phyloP scores from a whole-genome alignment of 2,888 invertebrate genomes.

The Nemapogon koenigi region DNA sequence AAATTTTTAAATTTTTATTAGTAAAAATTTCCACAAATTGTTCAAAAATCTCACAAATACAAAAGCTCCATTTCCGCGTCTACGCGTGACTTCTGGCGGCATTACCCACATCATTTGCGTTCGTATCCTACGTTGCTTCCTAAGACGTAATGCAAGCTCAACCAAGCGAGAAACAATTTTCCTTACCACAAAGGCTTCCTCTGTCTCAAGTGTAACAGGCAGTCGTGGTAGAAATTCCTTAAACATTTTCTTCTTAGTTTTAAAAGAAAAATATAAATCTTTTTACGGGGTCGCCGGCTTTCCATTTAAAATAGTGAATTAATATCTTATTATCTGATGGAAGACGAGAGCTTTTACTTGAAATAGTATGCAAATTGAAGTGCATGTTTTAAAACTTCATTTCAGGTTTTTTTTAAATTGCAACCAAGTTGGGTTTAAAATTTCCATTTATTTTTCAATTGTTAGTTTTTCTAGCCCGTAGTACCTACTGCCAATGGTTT shows the following conservation, averaged over 20 bases:
- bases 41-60: constrained; percentile 6
- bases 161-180: constrained; percentile 15
- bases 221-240: constrained; percentile 11
- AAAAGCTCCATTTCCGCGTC: constrained; percentile 3
- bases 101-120: constrained; percentile 11
- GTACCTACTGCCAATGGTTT: no score
- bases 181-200: constrained; percentile 14
- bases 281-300: constrained; percentile 1
- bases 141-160: constrained; percentile 14
- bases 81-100: constrained; percentile 1
- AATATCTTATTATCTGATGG: constrained; percentile 8
- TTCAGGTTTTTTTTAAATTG: no score
- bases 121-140: constrained; percentile 6
- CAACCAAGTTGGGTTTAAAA: no score
- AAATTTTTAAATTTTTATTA: no score
- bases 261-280: constrained; percentile 10
- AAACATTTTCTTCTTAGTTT: constrained; percentile 4
- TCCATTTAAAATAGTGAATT: constrained; percentile 9
- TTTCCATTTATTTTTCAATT: no score
- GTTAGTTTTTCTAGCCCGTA: no score
- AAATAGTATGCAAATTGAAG: no score
- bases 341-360: constrained; percentile 1
- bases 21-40: no score
- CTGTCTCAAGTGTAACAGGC: constrained; percentile 11
- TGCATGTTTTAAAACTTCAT: no score